phyloP scores from a whole-genome alignment of 2,797 vertebrate genomes.

The Intellagama lesueurii region DNA sequence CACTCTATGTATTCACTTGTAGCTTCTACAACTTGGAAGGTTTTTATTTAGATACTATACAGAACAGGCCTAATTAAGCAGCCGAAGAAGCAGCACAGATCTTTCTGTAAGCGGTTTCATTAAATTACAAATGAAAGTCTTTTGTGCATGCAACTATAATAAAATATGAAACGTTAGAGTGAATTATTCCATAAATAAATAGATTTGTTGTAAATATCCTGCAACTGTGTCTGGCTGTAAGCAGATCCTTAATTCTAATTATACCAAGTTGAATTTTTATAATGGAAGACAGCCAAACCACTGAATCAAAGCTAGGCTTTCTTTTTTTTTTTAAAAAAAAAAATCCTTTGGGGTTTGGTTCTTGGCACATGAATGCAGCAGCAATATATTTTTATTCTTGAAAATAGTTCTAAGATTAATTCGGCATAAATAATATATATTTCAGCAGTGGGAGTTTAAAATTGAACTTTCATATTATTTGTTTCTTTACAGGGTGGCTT shows the following conservation, averaged over 20 bases:
- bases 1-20: not conserved
- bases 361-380: slow-evolving; percentile 31
- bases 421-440: slow-evolving; percentile 34
- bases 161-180: slow-evolving; percentile 43
- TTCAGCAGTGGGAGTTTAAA: slow-evolving; percentile 49
- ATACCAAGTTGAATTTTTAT: slow-evolving; percentile 46
- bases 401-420: slow-evolving; percentile 49
- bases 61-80: slow-evolving; percentile 21
- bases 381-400: slow-evolving; percentile 43
- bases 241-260: slow-evolving; percentile 49
- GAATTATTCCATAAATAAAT: slow-evolving; percentile 39
- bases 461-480: not conserved
- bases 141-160: not conserved
- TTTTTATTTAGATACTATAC: slow-evolving; percentile 17
- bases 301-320: slow-evolving; percentile 36
- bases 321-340: slow-evolving; percentile 4
- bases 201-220: slow-evolving; percentile 54
- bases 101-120: not conserved
- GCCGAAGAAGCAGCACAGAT: not conserved
- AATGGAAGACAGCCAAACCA: slow-evolving; percentile 33
- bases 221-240: slow-evolving; percentile 10
- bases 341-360: slow-evolving; percentile 46
- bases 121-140: not conserved
- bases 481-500: not conserved
- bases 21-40: not conserved